A percentile compares a stretch with the other conserved stretches of the same genome.
These are phyloP conservation scores for Mesorhabditis sp. DNA, from an alignment of 2,888 invertebrate species.

Conservation along the genomic window DNA sequence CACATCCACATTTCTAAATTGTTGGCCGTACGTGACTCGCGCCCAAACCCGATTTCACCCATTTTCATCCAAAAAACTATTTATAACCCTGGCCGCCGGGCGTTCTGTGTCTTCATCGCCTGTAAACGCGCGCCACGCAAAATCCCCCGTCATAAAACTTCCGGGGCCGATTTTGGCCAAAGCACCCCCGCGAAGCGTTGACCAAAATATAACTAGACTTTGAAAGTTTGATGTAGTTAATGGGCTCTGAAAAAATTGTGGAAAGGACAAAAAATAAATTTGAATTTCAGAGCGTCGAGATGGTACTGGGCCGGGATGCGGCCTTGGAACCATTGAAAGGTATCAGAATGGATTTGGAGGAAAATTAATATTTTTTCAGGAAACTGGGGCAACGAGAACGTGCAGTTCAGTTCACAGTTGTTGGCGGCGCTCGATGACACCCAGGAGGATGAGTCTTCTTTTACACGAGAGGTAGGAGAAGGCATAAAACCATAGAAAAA, in stretches of 20 bases:
- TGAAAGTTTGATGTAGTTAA: neutral
- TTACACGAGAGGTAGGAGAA: neutral
- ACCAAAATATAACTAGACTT: no score
- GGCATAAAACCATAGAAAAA: no score
- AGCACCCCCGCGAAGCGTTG: no score
- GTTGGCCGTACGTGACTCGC: no score
- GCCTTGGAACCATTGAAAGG: conserved; percentile 1
- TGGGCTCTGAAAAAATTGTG: neutral
- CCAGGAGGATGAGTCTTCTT: neutral
- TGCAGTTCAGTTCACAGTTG: neutral
- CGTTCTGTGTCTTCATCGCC: no score
- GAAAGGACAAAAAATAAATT: neutral
- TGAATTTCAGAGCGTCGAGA: conserved; percentile 6
- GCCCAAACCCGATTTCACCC: no score
- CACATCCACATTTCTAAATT: no score
- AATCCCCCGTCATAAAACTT: no score
- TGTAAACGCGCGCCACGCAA: no score
- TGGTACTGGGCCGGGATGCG: conserved; percentile 3
- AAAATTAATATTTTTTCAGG: neutral
- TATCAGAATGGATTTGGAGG: neutral
- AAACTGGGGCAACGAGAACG: neutral
- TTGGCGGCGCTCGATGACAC: neutral
- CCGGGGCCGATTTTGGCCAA: no score
- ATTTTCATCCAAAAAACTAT: no score
- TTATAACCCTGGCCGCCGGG: no score